A percentile compares a stretch with the other conserved stretches of the same genome.
Evolutionary conservation across 30 jellyfish, hydroid and myxozoan genomes (phyloP).

Genomic region (Rhopilema esculentum): DNA sequence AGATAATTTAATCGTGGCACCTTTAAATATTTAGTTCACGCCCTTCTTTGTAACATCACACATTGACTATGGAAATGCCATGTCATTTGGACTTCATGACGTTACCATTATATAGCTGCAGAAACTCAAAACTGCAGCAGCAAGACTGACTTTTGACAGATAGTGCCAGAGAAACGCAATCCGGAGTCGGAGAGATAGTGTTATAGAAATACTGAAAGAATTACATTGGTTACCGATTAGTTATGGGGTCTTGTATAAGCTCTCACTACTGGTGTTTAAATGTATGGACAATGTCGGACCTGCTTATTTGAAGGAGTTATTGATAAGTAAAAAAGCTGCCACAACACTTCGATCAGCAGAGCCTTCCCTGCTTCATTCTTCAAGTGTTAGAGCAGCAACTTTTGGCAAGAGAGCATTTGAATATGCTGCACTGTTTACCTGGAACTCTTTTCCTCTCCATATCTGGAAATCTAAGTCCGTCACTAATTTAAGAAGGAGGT

Average conservation of each 20-base stretch:
- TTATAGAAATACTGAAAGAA: not conserved
- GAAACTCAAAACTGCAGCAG: not conserved
- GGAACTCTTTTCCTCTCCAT: constrained; percentile 28
- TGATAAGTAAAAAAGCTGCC: not conserved
- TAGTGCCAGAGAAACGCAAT: not conserved
- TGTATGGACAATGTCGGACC: constrained; percentile 4
- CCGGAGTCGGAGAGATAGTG: constrained; percentile 12
- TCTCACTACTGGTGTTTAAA: not conserved
- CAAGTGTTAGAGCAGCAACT: not conserved
- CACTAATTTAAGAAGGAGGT: constrained; percentile 1
- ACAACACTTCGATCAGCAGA: not conserved
- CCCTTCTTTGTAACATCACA: constrained; percentile 3
- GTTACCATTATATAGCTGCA: not conserved
- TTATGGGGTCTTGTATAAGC: not conserved
- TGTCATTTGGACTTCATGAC: constrained; percentile 8
- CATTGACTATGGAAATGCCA: constrained; percentile 9
- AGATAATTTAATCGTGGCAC: not conserved
- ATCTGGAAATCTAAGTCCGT: not conserved
- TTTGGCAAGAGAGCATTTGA: constrained; percentile 26
- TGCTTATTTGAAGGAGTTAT: not conserved
- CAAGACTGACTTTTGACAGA: not conserved
- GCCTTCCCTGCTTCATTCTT: not conserved
- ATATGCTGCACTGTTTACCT: constrained; percentile 5
- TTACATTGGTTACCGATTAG: constrained; percentile 6
- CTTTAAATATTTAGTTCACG: not conserved